Conservation (phyloP, 2,113 vertebrate genomes). For the Indri indri region DNA sequence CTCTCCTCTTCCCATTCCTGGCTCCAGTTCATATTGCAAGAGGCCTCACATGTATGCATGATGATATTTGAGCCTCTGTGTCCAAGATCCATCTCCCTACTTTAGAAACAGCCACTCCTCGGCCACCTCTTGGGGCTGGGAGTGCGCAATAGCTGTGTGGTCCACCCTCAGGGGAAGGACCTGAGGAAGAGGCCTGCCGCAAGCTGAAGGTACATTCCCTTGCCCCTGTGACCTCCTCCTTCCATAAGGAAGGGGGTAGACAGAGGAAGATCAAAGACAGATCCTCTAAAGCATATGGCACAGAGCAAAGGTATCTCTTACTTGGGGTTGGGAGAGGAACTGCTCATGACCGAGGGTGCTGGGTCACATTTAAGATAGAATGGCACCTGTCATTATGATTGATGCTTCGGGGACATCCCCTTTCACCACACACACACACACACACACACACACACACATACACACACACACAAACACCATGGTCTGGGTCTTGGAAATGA, state of each 20-base stretch:
- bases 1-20: neutral
- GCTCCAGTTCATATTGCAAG: neutral
- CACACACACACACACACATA: neutral
- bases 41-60: neutral
- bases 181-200: neutral
- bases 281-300: neutral
- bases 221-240: neutral
- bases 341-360: neutral
- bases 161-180: neutral
- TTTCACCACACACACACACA: neutral
- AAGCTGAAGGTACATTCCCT: neutral
- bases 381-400: neutral
- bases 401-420: neutral
- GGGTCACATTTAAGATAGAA: neutral
- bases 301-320: neutral
- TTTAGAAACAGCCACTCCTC: neutral
- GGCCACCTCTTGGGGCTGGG: neutral
- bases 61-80: neutral
- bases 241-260: neutral
- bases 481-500: neutral
- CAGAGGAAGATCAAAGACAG: neutral
- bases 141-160: neutral
- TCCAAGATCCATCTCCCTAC: neutral
- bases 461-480: neutral
- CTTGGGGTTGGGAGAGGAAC: neutral